These are phyloP conservation scores for Datnioides undecimradiatus DNA, from an alignment of 2,113 vertebrate genomes.

Conservation along the genomic window DNA sequence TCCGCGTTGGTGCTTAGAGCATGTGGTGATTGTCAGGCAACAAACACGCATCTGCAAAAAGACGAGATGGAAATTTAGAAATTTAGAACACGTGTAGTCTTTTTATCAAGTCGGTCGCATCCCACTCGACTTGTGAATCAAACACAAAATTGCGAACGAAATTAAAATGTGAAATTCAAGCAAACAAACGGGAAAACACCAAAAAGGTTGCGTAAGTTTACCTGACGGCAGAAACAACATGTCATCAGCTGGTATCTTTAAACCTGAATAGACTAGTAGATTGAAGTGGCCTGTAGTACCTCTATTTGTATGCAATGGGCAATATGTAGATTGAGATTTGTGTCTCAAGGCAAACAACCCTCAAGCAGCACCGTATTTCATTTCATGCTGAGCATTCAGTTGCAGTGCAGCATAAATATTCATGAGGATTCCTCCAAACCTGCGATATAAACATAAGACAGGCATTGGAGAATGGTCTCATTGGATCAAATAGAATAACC, in stretches of 20 bases:
- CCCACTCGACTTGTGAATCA: background rate
- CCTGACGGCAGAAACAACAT: slow-evolving; percentile 5
- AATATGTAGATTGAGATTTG: slow-evolving; percentile 79
- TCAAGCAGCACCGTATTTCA: slow-evolving; percentile 73
- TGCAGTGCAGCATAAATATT: slow-evolving; percentile 78
- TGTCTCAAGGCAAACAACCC: slow-evolving; percentile 76
- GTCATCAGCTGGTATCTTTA: slow-evolving; percentile 27
- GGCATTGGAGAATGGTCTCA: slow-evolving; percentile 74
- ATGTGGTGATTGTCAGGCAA: slow-evolving; percentile 54
- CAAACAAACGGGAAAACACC: background rate
- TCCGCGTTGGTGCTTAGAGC: slow-evolving; percentile 46
- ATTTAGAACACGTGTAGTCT: background rate
- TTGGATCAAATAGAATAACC: slow-evolving; percentile 79
- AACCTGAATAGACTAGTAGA: slow-evolving; percentile 33
- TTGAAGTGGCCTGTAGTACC: slow-evolving; percentile 54
- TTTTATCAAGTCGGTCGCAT: background rate
- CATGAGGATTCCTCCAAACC: slow-evolving; percentile 71
- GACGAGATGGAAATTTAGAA: slow-evolving; percentile 20
- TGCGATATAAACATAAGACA: slow-evolving; percentile 81
- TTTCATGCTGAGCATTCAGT: slow-evolving; percentile 76
- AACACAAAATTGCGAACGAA: slow-evolving; percentile 11
- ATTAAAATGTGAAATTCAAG: slow-evolving; percentile 1
- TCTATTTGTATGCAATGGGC: slow-evolving; percentile 73
- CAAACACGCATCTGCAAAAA: slow-evolving; percentile 48
- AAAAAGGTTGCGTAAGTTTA: background rate